These are phyloP conservation scores for Megalurothrips usitatus DNA, from an alignment of 2,888 invertebrate genomes.

Conservation along the genomic window DNA sequence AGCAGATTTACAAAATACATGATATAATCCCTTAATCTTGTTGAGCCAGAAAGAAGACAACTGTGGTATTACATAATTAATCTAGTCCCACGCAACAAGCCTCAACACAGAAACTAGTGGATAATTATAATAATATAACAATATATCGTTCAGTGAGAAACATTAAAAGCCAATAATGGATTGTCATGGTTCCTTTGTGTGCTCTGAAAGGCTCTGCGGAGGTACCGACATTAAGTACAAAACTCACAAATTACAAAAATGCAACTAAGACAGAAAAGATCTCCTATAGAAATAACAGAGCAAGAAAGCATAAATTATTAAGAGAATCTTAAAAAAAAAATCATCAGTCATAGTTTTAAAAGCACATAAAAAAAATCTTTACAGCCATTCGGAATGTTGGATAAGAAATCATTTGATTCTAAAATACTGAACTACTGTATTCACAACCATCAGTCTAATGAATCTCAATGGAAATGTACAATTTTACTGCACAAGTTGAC, in stretches of 20 bases:
- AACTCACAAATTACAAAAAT: background rate
- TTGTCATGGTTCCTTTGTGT: background rate
- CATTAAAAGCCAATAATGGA: background rate
- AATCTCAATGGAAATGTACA: background rate
- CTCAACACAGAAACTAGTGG: no score
- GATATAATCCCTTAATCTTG: background rate
- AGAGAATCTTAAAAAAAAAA: no score
- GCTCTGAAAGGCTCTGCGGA: background rate
- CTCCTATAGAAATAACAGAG: background rate
- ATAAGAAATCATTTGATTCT: background rate
- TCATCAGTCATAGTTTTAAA: no score
- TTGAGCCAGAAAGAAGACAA: no score
- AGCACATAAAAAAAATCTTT: no score
- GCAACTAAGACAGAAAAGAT: background rate
- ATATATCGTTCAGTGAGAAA: no score
- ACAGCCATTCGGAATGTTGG: background rate
- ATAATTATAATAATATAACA: no score
- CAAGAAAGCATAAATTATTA: background rate
- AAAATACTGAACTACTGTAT: background rate
- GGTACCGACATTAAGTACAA: background rate
- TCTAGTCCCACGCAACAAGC: no score
- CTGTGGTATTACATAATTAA: no score
- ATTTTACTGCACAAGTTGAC: background rate
- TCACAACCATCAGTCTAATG: slow-evolving; percentile 1
- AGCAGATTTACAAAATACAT: background rate